Conservation (phyloP, 2,113 vertebrate species). For the Lophochroa leadbeateri region DNA sequence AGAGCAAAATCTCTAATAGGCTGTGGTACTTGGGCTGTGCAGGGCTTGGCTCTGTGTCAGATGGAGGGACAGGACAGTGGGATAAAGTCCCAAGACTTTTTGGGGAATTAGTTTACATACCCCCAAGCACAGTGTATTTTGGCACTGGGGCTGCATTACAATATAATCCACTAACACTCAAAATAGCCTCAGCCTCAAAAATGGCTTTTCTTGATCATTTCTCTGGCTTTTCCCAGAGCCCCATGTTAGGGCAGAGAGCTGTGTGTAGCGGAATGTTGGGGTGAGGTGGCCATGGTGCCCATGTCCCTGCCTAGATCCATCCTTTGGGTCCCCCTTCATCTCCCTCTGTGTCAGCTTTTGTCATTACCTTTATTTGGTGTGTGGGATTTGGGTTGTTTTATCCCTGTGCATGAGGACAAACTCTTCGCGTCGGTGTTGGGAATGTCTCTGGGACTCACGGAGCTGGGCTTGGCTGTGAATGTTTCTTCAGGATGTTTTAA, state of each 20-base stretch:
- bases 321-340: not conserved
- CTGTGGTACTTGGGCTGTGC: constrained; percentile 51
- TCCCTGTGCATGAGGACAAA: accelerated
- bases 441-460: accelerated
- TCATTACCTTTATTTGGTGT: too few relatives aligned
- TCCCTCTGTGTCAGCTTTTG: not conserved
- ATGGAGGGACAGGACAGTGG: constrained; percentile 51
- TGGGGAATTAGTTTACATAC: constrained; percentile 58
- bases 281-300: accelerated
- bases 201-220: not conserved
- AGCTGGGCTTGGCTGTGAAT: not conserved
- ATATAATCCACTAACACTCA: constrained; percentile 46
- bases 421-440: accelerated
- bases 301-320: accelerated
- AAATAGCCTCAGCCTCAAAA: constrained; percentile 52
- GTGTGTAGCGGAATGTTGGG: accelerated
- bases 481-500: not conserved
- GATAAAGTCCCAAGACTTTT: constrained; percentile 50
- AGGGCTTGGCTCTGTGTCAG: constrained; percentile 54
- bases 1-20: constrained; percentile 69
- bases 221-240: constrained; percentile 49
- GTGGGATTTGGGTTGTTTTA: not conserved
- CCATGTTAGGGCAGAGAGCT: not conserved
- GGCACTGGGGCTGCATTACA: constrained; percentile 58
- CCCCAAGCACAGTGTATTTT: constrained; percentile 69